Evolutionary conservation across 2,797 vertebrate genomes (phyloP).

Genomic region (Zenarchopterus dispar): DNA sequence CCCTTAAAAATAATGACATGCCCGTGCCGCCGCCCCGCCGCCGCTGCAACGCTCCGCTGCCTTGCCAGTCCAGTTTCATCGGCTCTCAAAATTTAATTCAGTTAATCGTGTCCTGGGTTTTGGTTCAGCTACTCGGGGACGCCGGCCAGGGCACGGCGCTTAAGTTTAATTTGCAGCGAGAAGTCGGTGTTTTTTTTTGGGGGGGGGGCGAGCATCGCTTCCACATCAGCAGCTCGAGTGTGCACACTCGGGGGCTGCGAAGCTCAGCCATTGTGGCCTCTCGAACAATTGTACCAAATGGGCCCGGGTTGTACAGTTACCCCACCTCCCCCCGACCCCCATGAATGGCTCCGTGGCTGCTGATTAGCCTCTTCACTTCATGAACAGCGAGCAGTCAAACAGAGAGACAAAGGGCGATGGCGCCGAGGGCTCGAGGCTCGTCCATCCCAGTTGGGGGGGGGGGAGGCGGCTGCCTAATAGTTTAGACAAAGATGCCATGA

Average conservation of each 20-base stretch:
- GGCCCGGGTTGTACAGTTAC: conserved; percentile 75
- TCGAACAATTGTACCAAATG: conserved; percentile 68
- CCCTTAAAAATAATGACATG: conserved; percentile 69
- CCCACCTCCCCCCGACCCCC: no score
- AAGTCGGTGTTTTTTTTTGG: conserved; percentile 76
- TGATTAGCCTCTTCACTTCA: conserved; percentile 81
- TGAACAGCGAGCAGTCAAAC: conserved; percentile 76
- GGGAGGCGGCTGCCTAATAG: conserved; percentile 83
- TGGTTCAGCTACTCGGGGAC: conserved; percentile 43
- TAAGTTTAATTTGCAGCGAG: conserved; percentile 57
- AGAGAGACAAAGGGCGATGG: conserved; percentile 65
- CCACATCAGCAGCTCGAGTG: conserved; percentile 66
- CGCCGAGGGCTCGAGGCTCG: conserved; percentile 60
- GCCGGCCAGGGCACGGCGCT: conserved; percentile 25
- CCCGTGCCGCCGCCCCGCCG: conserved; percentile 38
- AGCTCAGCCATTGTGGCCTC: conserved; percentile 70
- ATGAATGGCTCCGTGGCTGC: conserved; percentile 71
- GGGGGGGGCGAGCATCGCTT: conserved; percentile 67
- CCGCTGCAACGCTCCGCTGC: conserved; percentile 24
- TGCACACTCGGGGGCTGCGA: conserved; percentile 61
- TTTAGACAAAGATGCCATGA: conserved; percentile 83
- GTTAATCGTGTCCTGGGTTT: conserved; percentile 61
- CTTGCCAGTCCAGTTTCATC: conserved; percentile 42
- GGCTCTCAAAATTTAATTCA: conserved; percentile 59
- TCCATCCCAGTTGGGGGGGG: conserved; percentile 53